Percentiles rank a stretch among this genome's conserved stretches.
phyloP scores from a whole-genome alignment of 2,888 invertebrate genomes.

The Xylota segnis region DNA sequence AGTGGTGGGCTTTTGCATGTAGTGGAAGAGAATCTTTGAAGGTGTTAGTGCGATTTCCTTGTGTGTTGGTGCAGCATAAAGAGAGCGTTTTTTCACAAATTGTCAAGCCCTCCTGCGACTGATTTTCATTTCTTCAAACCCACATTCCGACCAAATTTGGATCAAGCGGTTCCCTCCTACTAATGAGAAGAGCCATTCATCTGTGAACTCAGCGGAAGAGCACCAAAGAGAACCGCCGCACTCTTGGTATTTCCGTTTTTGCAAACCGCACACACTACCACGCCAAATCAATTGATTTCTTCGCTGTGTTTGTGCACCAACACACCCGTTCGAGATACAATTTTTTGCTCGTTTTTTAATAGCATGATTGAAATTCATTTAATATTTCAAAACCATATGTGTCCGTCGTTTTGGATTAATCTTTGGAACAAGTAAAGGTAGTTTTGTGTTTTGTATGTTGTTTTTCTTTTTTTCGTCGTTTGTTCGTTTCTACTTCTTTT shows the following conservation, averaged over 20 bases:
- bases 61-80: neutral
- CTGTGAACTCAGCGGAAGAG: neutral
- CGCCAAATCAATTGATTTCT: constrained; percentile 5
- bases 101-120: neutral
- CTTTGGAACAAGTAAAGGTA: constrained; percentile 63
- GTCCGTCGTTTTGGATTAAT: constrained; percentile 56
- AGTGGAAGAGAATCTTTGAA: neutral
- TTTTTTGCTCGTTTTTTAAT: constrained; percentile 15
- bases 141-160: neutral
- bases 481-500: neutral
- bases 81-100: constrained; percentile 15
- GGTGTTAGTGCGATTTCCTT: neutral
- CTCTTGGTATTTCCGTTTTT: constrained; percentile 57
- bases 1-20: constrained; percentile 4
- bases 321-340: neutral
- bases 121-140: neutral
- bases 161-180: neutral
- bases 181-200: neutral
- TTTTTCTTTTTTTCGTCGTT: neutral
- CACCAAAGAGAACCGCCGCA: constrained; percentile 1
- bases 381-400: constrained; percentile 65
- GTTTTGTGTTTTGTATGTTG: neutral
- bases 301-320: constrained; percentile 28
- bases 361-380: constrained; percentile 67
- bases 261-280: neutral